phyloP scores from a whole-genome alignment of 2,888 invertebrate genomes.

The Portevinia maculata region DNA sequence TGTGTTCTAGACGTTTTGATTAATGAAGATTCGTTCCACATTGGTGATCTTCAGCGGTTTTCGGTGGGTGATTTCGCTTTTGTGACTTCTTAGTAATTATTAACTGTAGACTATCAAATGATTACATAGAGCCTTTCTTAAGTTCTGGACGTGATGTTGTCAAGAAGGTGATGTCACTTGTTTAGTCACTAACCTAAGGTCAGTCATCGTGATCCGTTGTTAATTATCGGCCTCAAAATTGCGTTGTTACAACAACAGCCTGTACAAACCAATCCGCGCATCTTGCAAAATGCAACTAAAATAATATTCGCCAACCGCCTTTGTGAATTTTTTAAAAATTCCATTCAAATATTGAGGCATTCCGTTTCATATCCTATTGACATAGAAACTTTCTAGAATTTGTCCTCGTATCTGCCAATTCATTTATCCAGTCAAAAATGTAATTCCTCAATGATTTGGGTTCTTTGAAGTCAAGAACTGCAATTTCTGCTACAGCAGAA shows the following conservation, averaged over 20 bases:
- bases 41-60: conserved; percentile 37
- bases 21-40: conserved; percentile 56
- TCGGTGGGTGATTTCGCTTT: conserved; percentile 57
- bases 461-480: not conserved
- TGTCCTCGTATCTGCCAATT: not conserved
- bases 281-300: too few species aligned
- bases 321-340: not conserved
- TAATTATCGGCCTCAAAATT: too few species aligned
- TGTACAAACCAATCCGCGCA: too few species aligned
- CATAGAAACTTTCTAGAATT: too few species aligned
- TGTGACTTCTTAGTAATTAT: conserved; percentile 42
- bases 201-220: too few species aligned
- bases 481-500: conserved; percentile 30
- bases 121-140: not conserved
- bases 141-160: not conserved
- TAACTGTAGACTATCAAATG: too few species aligned
- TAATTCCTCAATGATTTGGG: not conserved
- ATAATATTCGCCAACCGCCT: too few species aligned
- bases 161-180: not conserved
- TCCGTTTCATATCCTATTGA: too few species aligned
- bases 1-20: conserved; percentile 45
- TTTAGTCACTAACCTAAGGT: too few species aligned
- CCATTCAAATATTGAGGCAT: too few species aligned
- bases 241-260: too few species aligned
- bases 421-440: not conserved